These are phyloP conservation scores for Clavelina lepadiformis DNA, from an alignment of 23 tunicate species.

Conservation along the genomic window DNA sequence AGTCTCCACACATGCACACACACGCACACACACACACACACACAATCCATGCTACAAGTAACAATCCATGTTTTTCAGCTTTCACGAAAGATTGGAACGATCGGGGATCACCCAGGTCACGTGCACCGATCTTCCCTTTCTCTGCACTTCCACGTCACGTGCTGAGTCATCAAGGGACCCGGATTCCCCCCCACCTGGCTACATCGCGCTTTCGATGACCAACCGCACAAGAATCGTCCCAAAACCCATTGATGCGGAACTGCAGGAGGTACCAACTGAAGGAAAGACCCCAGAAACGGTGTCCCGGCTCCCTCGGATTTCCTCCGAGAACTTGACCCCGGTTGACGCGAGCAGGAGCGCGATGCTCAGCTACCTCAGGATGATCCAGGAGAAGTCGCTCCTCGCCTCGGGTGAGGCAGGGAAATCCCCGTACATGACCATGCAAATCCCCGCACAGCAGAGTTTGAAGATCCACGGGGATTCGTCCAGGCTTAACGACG, in stretches of 20 bases:
- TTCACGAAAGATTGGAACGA: conserved; percentile 55
- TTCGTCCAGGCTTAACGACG: conserved; percentile 10
- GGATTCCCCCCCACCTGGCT: conserved; percentile 52
- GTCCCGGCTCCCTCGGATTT: not conserved
- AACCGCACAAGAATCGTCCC: no score
- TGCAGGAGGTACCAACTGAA: not conserved
- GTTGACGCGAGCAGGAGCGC: not conserved
- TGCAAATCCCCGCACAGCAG: not conserved
- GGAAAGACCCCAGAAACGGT: conserved; percentile 15
- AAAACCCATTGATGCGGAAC: no score
- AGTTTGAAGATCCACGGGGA: not conserved
- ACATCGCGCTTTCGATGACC: conserved; percentile 27
- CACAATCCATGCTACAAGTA: not conserved
- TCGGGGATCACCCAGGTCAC: conserved; percentile 27
- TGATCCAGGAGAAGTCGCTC: not conserved
- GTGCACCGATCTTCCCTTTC: conserved; percentile 2
- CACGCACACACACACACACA: no score
- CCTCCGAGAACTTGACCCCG: not conserved
- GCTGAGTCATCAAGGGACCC: not conserved
- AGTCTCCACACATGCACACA: conserved; percentile 5
- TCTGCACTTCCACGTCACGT: not conserved
- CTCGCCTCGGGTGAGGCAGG: not conserved
- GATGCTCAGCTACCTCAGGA: not conserved
- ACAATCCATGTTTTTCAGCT: conserved; percentile 28
- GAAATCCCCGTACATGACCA: conserved; percentile 1